Base-by-base conservation (phyloP, 2,888 invertebrate species). In the Luperina testacea region DNA sequence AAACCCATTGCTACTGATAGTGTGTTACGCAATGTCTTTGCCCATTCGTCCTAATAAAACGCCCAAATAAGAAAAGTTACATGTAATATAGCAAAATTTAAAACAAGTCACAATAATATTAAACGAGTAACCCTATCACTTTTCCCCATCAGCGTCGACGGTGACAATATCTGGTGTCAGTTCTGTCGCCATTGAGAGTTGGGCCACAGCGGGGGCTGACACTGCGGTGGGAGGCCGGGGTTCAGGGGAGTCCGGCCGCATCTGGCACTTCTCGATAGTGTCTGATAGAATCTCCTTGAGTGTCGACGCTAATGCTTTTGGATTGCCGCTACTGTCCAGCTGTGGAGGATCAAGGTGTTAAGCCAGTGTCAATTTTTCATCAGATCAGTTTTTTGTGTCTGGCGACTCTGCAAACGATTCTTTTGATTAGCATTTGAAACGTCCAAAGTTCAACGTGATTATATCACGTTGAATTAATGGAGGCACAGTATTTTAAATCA, bases 281-380 rank as follows among this genome's bases (percentile, higher is more conserved):
- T 96, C 96, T 48, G 96, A 95, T 67, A 97, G 91, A 63, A 96
- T 95, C 80, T 96, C 96, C 82, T 94, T 95, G 5, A 97, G 93
- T 6, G 95, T 94, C 0, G 94, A 92, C 32, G 96, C 96, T 76
- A 97, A 83, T 0, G 93, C 94, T 85, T 93, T 95, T 0, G 96
- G 96, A 77, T 96, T 96, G 0, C 95, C 95, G 42, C 93, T 93
- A 88, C 96, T 96, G 89, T 96, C 95, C 90, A 96, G 72, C 96
- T 97, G 87, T 63, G 87, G 68, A 79, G 70, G 77, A 76, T 15
- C 61, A 48, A 64, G 24, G 7, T 32, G 9, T 2, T 51, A 61
- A 68, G 45, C 20, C 13, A n/a, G 42, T 32, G 65, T 65, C 15
- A 74, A 61, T 17, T 17, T 42, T 45, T 48, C 8, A 53, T 64